A percentile compares a stretch with the other conserved stretches of the same genome.
Evolutionary conservation across 2,888 invertebrate genomes (phyloP).

Genomic region (Fabriciana adippe): DNA sequence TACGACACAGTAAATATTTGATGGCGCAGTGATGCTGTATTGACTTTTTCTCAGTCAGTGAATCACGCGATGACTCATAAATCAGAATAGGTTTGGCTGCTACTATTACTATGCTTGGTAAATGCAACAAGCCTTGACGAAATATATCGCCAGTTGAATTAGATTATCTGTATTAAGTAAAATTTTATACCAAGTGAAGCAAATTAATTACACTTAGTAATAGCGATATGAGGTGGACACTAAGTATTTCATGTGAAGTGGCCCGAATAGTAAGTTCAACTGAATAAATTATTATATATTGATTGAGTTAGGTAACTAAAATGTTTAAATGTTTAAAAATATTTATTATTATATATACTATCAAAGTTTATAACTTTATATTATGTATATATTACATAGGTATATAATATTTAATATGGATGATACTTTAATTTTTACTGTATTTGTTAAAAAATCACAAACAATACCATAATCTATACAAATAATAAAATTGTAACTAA

Average conservation of each 20-base stretch:
- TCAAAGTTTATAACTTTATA: no score
- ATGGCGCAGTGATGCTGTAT: constrained; percentile 45
- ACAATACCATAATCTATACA: no score
- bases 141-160: constrained; percentile 37
- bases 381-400: no score
- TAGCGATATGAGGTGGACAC: background rate
- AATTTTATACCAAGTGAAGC: background rate
- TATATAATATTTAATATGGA: no score
- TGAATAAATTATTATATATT: no score
- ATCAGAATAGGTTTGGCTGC: constrained; percentile 39
- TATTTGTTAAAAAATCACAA: no score
- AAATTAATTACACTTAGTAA: background rate
- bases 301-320: no score
- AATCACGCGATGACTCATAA: constrained; percentile 51
- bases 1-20: constrained; percentile 43
- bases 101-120: constrained; percentile 25
- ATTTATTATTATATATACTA: no score
- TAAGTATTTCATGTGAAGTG: background rate
- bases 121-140: constrained; percentile 54
- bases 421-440: no score
- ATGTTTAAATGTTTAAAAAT: no score
- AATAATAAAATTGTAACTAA: no score
- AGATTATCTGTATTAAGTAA: constrained; percentile 2
- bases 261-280: no score
- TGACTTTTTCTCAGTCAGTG: constrained; percentile 53